These are phyloP conservation scores for Epistrophe eligans DNA, from an alignment of 2,888 invertebrate species.

Conservation along the genomic window DNA sequence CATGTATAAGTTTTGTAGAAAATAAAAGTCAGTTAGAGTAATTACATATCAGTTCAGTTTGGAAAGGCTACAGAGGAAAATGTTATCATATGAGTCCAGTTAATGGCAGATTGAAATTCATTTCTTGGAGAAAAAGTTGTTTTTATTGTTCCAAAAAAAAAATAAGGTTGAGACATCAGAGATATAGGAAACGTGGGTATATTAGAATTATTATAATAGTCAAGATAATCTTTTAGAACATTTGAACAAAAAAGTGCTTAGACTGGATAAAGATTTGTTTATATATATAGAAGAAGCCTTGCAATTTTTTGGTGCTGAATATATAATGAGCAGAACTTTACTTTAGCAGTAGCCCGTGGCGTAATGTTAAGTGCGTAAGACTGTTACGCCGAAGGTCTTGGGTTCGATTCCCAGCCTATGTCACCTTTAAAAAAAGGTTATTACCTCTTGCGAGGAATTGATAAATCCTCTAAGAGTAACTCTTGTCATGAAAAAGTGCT, in stretches of 20 bases:
- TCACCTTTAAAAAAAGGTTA: no score
- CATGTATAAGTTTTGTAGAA: constrained; percentile 25
- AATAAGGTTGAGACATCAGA: neutral
- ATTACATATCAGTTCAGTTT: constrained; percentile 32
- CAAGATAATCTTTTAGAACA: neutral
- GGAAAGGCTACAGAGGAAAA: constrained; percentile 7
- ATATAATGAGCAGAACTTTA: no score
- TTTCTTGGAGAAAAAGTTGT: neutral
- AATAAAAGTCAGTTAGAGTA: constrained; percentile 41
- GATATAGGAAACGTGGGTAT: neutral
- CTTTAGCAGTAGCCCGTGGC: no score
- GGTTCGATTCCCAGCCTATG: no score
- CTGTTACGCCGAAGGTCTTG: no score
- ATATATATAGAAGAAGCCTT: neutral
- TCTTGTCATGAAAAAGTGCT: no score
- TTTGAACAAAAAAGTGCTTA: neutral
- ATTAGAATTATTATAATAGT: neutral
- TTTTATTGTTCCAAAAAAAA: neutral
- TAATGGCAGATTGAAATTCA: constrained; percentile 30
- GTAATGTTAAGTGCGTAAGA: no score
- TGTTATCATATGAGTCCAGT: constrained; percentile 23
- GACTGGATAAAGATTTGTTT: neutral
- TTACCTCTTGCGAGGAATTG: no score
- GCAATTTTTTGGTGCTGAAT: no score
- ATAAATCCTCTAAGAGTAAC: no score